Evolutionary conservation across 2,113 vertebrate genomes (phyloP).

Genomic region (Nerophis lumbriciformis): DNA sequence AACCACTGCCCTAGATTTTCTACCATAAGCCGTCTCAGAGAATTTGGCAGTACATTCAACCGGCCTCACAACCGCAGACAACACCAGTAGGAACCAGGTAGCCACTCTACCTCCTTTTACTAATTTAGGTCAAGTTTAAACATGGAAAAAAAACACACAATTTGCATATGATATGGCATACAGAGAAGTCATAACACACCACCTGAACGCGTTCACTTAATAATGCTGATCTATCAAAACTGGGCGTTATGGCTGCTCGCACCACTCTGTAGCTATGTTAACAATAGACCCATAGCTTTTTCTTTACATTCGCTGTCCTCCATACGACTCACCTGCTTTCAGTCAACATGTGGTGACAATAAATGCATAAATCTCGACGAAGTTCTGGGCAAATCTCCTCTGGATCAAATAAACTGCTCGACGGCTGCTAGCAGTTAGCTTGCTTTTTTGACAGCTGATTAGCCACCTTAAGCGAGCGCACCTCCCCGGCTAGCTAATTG

Average conservation of each 20-base stretch:
- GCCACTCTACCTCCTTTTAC: slow-evolving; percentile 84
- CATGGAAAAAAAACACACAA: neutral
- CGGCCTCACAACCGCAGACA: no score
- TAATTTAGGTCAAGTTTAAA: slow-evolving; percentile 31
- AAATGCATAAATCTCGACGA: slow-evolving; percentile 15
- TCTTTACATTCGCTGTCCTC: neutral
- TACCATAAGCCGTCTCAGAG: no score
- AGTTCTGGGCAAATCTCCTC: slow-evolving; percentile 6
- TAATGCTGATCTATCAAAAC: neutral
- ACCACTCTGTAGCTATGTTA: neutral
- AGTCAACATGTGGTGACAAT: slow-evolving; percentile 68
- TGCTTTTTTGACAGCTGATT: slow-evolving; percentile 18
- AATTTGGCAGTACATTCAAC: no score
- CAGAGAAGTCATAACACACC: no score
- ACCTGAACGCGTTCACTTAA: neutral
- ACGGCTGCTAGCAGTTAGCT: slow-evolving; percentile 6
- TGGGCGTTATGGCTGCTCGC: neutral
- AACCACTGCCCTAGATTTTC: no score
- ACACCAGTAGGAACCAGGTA: slow-evolving; percentile 66
- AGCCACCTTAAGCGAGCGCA: slow-evolving; percentile 12
- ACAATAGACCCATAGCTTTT: neutral
- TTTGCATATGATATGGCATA: neutral
- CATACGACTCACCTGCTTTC: slow-evolving; percentile 65
- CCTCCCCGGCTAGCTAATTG: slow-evolving; percentile 15
- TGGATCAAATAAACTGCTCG: neutral